Conservation (phyloP, 2,888 invertebrate species). For the Thereva unica region DNA sequence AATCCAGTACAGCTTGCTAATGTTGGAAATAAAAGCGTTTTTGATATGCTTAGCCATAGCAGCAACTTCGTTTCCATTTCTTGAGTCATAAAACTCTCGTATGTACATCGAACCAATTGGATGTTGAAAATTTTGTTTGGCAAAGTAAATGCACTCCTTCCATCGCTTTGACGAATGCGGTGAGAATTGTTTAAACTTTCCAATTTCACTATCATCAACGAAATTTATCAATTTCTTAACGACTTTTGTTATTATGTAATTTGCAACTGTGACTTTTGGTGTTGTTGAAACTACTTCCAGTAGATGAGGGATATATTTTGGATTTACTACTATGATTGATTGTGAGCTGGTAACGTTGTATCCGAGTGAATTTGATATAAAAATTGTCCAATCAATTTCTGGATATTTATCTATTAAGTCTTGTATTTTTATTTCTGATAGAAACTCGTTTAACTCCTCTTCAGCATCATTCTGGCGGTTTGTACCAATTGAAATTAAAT, state of each 20-base stretch:
- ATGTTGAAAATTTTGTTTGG: neutral
- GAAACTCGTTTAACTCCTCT: neutral
- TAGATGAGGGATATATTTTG: conserved; percentile 16
- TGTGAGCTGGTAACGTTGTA: neutral
- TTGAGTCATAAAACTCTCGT: conserved; percentile 62
- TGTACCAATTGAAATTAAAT: conserved; percentile 15
- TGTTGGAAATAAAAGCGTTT: conserved; percentile 80
- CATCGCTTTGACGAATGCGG: conserved; percentile 5
- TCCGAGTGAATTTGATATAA: conserved; percentile 7
- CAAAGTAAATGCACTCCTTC: conserved; percentile 4
- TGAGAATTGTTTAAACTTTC: conserved; percentile 1
- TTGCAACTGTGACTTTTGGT: conserved; percentile 16
- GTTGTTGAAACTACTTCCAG: conserved; percentile 10
- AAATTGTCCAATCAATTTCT: conserved; percentile 13
- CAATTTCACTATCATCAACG: neutral
- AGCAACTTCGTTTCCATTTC: conserved; percentile 67
- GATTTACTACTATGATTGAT: conserved; percentile 2
- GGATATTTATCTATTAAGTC: conserved; percentile 9
- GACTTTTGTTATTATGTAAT: conserved; percentile 27
- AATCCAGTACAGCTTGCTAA: conserved; percentile 88
- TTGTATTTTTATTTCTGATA: neutral
- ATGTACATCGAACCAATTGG: conserved; percentile 57
- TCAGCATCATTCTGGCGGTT: neutral
- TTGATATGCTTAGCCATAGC: conserved; percentile 85
- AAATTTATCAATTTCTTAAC: conserved; percentile 11